Evolutionary conservation across 2,113 vertebrate species (phyloP).

Genomic region (Hippocampus mohnikei): DNA sequence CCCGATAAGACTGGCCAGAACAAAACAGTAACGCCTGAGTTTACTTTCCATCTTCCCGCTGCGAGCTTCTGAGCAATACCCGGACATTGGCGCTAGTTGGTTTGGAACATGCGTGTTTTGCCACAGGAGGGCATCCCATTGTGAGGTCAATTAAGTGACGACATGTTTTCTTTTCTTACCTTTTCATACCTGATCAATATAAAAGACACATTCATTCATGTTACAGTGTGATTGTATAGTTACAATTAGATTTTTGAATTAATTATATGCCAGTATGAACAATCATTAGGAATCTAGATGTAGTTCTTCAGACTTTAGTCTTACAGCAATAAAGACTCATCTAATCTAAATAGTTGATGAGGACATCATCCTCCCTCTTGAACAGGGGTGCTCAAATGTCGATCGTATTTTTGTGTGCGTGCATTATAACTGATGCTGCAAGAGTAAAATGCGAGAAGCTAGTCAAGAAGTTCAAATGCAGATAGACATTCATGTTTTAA

Average conservation of each 20-base stretch:
- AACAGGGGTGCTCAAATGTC: no score
- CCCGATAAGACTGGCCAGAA: neutral
- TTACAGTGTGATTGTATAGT: neutral
- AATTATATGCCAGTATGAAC: neutral
- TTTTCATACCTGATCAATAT: neutral
- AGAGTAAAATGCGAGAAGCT: no score
- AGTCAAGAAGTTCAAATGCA: neutral
- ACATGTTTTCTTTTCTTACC: neutral
- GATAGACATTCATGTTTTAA: neutral
- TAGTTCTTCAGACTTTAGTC: neutral
- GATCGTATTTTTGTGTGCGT: no score
- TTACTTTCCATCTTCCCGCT: neutral
- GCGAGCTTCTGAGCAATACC: neutral
- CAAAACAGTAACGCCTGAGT: constrained; percentile 1
- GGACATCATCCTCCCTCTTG: neutral
- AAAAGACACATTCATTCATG: neutral
- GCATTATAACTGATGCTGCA: no score
- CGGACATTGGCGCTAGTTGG: neutral
- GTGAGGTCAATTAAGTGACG: neutral
- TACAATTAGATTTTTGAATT: neutral
- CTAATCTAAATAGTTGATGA: neutral
- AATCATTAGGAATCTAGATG: neutral
- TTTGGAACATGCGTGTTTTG: neutral
- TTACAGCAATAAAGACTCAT: neutral
- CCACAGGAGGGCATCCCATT: neutral